Base-by-base conservation (phyloP, 1,140 invertebrate species). In the Elymnias hypermnestra region DNA sequence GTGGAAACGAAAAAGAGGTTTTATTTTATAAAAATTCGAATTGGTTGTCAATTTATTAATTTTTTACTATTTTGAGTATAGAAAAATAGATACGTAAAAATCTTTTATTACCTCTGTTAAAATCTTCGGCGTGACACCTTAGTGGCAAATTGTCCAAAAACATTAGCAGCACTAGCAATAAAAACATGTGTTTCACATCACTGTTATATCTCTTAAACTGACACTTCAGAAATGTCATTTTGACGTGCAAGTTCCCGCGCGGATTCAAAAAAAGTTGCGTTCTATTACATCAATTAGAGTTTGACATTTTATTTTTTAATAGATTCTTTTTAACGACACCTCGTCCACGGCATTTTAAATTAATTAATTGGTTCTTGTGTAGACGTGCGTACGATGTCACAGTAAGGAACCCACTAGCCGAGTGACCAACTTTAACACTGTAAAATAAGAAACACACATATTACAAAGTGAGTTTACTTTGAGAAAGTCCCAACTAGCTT, bases 381-480 rank as follows among this genome's bases (percentile, higher is more conserved):
- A 63, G 57, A 70, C 82, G 72, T 71, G 57, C 56, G 51, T 33
- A 29, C 60, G 38, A 23, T 56, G 51, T 59, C 47, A 60, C 70
- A 26, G 44, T 45, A 22, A 53, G 38, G 62, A 84, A 77, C 81
- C 78, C 61, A 84, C 81, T 84, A 83, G 71, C 81, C 74, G 70
- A 83, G 56, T 84, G 81, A 81, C 78, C 78, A 85, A 85, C 78
- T 82, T 84, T 58, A 51, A 67, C 54, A 57, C 62, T 71, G 69
- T 83, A 72, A 85, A 82, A 82, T 78, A 82, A 79, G 77, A 83
- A 83, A 74, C 72, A 85, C 72, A 81, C 66, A 84, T 75, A 79
- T 79, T 77, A 78, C 71, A 38, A 9, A 5, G 9, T 2, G 6
- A 17, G n/a, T 22, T 65, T 50, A 71, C 44, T 63, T 14, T 33